Percentiles rank a stretch among this genome's conserved stretches.
Evolutionary conservation across 2,888 invertebrate genomes (phyloP).

Genomic region (Malthinus seriepunctatus): DNA sequence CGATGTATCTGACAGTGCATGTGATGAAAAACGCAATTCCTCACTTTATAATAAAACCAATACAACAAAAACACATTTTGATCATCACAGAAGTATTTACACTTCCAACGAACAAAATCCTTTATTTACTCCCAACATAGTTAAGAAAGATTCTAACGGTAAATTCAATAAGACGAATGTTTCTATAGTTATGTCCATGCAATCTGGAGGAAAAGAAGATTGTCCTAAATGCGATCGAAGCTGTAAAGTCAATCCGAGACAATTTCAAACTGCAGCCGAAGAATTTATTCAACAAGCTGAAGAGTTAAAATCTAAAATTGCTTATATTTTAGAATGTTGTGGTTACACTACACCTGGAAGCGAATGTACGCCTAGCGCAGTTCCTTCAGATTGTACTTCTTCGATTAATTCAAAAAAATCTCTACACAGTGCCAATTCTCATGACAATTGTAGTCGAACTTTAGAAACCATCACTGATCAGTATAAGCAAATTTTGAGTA

Average conservation of each 20-base stretch:
- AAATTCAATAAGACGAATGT: slow-evolving; percentile 7
- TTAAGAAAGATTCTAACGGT: background rate
- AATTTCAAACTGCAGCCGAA: slow-evolving; percentile 16
- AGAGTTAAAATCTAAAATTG: slow-evolving; percentile 20
- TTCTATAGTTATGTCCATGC: slow-evolving; percentile 14
- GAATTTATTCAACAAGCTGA: slow-evolving; percentile 23
- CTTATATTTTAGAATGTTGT: slow-evolving; percentile 15
- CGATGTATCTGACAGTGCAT: background rate
- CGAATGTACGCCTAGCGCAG: background rate
- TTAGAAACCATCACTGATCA: slow-evolving; percentile 5
- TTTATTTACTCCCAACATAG: background rate
- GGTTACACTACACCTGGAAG: slow-evolving; percentile 2
- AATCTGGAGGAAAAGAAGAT: slow-evolving; percentile 7
- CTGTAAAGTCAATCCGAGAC: background rate
- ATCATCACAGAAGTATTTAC: slow-evolving; percentile 10
- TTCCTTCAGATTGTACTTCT: background rate
- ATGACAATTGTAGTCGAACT: background rate
- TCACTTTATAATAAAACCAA: background rate
- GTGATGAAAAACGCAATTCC: background rate
- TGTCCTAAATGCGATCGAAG: background rate
- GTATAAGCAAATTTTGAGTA: slow-evolving; percentile 13
- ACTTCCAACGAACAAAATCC: slow-evolving; percentile 6
- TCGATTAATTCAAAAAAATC: background rate
- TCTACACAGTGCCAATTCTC: background rate
- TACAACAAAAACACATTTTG: background rate